Base-by-base conservation (phyloP, 2,888 invertebrate species). In the Acanthosepion lycidas region DNA sequence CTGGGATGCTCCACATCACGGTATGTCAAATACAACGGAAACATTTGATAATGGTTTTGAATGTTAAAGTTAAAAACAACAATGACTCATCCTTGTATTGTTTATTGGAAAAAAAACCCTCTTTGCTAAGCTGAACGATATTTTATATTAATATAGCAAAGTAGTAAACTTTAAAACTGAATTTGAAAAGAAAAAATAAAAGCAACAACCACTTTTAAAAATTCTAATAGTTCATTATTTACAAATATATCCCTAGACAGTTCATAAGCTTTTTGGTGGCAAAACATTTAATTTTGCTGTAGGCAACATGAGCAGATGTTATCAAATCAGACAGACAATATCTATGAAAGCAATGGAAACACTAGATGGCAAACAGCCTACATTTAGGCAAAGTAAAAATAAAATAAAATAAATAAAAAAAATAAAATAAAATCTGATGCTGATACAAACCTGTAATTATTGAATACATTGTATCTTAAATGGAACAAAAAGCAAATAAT, bases 331-430 rank as follows among this genome's bases (percentile, higher is more conserved):
- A 26, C 78, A 33, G 15, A 91, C 53, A 92, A 64, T 42, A 33
- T 94, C 28, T 59, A 78, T 26, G 12, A 42, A 91, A 49, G 33
- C 78, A 78, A 78, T 78, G n/a, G 55, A 92, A 53, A 26, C 42
- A 92, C 92, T 42, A 51, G 28, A 93, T 49, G 42, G 51, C 92
- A 92, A 49, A 53, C 49, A 48, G 93, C 33, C 93, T n/a, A 93
- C 15, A 33, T 93, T 93, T 48, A 49, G 26, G 42, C 28, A 51
- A 49, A 92, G 33, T 48, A 18, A 42, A 48, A 18, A n/a, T n/a
- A 42, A 42, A 42, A 33, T 33, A 33, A 42, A 42, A 42, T 3
- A 42, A 42, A 42, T 3, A 42, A 42, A 1, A 42, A 42, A 1
- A 42, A 42, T 3, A 42, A 42, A 42, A 42, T 2, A 42, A 64